Conservation (phyloP, 2,888 invertebrate genomes). For the Balanococcus diminutus region DNA sequence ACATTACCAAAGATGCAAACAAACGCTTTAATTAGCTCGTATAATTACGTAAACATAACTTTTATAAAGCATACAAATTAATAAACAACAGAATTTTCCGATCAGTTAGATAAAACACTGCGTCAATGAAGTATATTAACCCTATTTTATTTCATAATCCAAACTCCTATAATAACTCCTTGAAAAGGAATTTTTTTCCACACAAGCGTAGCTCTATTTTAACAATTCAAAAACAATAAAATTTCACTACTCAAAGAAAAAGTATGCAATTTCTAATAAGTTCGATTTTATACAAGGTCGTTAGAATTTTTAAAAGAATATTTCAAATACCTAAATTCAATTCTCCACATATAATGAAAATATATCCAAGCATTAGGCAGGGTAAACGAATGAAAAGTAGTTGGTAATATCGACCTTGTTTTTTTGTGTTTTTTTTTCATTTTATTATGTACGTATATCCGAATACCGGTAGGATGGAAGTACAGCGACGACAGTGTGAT, state of each 20-base stretch:
- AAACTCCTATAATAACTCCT: background rate
- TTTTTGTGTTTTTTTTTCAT: background rate
- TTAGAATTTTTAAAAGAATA: background rate
- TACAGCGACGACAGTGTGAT: background rate
- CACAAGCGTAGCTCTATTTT: background rate
- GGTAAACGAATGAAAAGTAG: constrained; percentile 4
- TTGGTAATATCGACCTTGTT: background rate
- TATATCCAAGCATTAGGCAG: background rate
- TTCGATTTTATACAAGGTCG: no score
- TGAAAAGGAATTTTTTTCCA: background rate
- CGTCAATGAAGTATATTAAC: background rate
- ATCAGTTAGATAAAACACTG: background rate
- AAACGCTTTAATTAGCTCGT: background rate
- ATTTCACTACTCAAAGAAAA: background rate
- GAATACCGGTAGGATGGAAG: background rate
- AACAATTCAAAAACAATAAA: background rate
- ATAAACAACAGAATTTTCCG: background rate
- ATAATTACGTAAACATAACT: background rate
- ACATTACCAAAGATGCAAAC: background rate
- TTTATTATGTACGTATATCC: background rate
- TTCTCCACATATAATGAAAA: constrained; percentile 15
- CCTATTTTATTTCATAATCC: background rate
- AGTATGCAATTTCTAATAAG: background rate
- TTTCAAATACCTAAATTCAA: background rate
- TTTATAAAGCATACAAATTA: background rate